These are phyloP conservation scores for Rhinatrema bivittatum DNA, from an alignment of 2,797 vertebrate genomes.

Conservation along the genomic window DNA sequence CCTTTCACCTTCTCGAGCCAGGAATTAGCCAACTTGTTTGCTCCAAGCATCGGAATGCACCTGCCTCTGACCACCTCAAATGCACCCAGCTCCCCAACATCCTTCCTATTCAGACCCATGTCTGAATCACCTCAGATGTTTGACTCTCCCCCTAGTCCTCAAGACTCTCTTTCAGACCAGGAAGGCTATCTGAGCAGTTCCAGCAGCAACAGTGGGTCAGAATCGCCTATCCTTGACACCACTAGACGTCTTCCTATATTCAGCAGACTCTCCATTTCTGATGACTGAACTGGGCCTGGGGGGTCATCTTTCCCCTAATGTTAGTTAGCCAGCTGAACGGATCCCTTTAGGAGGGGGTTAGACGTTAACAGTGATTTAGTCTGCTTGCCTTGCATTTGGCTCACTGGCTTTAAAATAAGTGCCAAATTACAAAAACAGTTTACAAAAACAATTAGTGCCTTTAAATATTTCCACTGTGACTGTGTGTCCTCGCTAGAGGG, in stretches of 20 bases:
- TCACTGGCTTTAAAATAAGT: conserved; percentile 55
- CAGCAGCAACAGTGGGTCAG: conserved; percentile 87
- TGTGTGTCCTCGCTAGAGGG: conserved; percentile 68
- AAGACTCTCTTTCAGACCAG: conserved; percentile 93
- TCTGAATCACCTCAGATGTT: conserved; percentile 87
- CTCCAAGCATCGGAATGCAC: conserved; percentile 75
- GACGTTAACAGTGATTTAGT: conserved; percentile 40
- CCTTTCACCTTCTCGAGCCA: conserved; percentile 97
- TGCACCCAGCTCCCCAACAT: conserved; percentile 65
- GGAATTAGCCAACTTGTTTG: conserved; percentile 91
- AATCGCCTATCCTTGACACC: conserved; percentile 89
- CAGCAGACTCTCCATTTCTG: conserved; percentile 96
- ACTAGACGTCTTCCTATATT: conserved; percentile 95
- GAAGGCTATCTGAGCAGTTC: conserved; percentile 97
- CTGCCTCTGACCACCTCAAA: conserved; percentile 48
- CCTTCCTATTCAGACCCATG: conserved; percentile 87
- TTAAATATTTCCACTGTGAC: conserved; percentile 65
- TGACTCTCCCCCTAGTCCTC: conserved; percentile 85
- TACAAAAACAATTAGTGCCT: conserved; percentile 69
- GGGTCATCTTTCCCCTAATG: conserved; percentile 39
- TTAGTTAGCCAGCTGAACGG: conserved; percentile 61
- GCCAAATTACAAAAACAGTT: conserved; percentile 68
- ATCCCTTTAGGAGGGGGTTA: conserved; percentile 16
- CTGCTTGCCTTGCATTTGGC: conserved; percentile 45
- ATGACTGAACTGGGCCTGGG: conserved; percentile 71